Conservation (phyloP, 1,140 invertebrate genomes). For the Araneus ventricosus region DNA sequence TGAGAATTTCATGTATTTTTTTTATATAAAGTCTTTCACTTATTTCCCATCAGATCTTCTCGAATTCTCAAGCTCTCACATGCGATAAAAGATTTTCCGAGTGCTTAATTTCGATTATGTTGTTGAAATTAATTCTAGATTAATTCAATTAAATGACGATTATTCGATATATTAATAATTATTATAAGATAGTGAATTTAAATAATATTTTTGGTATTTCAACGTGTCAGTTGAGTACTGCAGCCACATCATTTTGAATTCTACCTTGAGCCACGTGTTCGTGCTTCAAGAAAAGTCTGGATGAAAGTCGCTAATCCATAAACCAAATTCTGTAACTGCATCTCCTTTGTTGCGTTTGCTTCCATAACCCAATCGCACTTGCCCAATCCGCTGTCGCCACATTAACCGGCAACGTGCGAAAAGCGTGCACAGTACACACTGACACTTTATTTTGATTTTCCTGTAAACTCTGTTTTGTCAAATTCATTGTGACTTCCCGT, state of each 20-base stretch:
- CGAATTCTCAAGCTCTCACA: too few species aligned
- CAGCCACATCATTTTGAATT: neutral
- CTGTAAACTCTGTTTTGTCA: neutral
- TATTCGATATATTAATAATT: too few species aligned
- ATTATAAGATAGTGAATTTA: too few species aligned
- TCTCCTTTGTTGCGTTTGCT: neutral
- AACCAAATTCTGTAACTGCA: neutral
- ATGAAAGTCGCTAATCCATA: neutral
- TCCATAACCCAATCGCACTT: neutral
- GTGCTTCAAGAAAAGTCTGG: too few species aligned
- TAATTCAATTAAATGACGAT: too few species aligned
- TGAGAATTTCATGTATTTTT: too few species aligned
- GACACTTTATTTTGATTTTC: slow-evolving; percentile 27
- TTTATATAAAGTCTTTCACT: too few species aligned
- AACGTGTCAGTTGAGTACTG: neutral
- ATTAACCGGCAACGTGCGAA: slow-evolving; percentile 76
- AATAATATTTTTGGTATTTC: neutral
- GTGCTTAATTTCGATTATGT: too few species aligned
- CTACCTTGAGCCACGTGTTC: neutral
- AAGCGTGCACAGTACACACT: slow-evolving; percentile 20
- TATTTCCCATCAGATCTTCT: too few species aligned
- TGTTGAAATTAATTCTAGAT: too few species aligned
- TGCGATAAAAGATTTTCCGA: too few species aligned
- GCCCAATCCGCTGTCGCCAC: slow-evolving; percentile 74
- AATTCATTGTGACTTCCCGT: neutral